Base-by-base conservation (phyloP, 92 coral and sea anemone species). In the Umimayanthus chanpuru region DNA sequence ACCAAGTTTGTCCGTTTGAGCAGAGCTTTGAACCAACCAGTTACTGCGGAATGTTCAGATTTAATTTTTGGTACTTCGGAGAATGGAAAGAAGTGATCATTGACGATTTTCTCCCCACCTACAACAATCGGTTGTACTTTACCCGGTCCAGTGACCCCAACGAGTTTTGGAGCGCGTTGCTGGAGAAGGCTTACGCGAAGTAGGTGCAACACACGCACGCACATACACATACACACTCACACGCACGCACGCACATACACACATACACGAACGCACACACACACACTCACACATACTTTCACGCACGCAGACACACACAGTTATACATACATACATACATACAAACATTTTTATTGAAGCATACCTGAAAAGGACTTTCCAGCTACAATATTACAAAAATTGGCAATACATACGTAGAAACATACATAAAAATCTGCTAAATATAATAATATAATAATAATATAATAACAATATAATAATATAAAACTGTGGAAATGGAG, bases 101-200 rank as follows among this genome's bases (percentile, higher is more conserved):
- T 36, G 97, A 94, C 71, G 97, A 94, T 74, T 93, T 85, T 61
- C 89, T 94, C 43, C 97, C 97, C 9, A 94, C 97, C 15, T 88
- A 90, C 36, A 93, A 94, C 50, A 89, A 90, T 47, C 91, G 75
- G 90, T 50, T 94, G 56, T 91, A 88, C 29, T 93, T 87, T 79
- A 88, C 94, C 26, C 90, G 88, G 26, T 94, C 97, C 20, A 86
- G 90, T 85, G 95, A 94, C 40, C 85, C 93, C 2, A 81, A 91
- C 21, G 97, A 94, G 88, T 94, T 94, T 66, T 94, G 97, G 97
- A 94, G 97, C 78, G 93, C 97, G 7, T 74, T 94, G 15, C 43
- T 94, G 61, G 97, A 94, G 73, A 94, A 94, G 47, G 97, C 97
- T 2, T 94, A 94, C 40, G 97, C 97, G 18, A 94, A 94, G 97